Evolutionary conservation across 2,113 vertebrate species (phyloP).

Genomic region (Myotis davidii): DNA sequence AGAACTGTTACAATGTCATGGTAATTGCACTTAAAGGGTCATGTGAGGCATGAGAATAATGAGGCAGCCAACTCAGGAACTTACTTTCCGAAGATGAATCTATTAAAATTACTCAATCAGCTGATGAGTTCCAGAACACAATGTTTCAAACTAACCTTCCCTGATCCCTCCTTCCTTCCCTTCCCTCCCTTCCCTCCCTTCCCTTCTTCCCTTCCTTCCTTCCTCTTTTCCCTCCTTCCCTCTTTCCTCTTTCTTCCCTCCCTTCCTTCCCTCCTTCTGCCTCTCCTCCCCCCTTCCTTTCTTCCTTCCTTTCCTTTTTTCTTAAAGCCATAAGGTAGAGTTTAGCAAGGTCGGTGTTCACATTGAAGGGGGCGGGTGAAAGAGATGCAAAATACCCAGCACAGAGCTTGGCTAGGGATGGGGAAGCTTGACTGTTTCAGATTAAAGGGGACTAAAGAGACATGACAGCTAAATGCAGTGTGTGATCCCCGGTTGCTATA

Average conservation of each 20-base stretch:
- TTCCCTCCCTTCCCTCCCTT: neutral
- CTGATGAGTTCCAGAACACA: neutral
- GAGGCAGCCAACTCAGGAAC: neutral
- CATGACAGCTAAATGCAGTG: neutral
- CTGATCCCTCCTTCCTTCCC: neutral
- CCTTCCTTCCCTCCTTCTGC: neutral
- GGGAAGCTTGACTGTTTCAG: neutral
- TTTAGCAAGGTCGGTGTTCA: neutral
- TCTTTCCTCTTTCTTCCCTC: fast-evolving
- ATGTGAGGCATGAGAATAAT: neutral
- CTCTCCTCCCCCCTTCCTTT: neutral
- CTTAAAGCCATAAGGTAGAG: neutral
- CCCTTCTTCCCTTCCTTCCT: neutral
- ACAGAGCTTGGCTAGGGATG: neutral
- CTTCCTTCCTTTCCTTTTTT: neutral
- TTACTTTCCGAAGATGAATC: neutral
- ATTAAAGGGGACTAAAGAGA: neutral
- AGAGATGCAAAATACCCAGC: neutral
- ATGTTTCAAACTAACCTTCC: neutral
- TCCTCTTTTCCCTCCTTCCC: too few species aligned
- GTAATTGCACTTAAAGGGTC: neutral
- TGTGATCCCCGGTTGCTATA: neutral
- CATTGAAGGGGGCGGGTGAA: fast-evolving
- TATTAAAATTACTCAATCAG: neutral
- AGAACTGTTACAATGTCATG: fast-evolving